Evolutionary conservation across 2,113 vertebrate species (phyloP), one percentile per base, ranked within the genome.

Genomic region (Xenus cinereus): DNA sequence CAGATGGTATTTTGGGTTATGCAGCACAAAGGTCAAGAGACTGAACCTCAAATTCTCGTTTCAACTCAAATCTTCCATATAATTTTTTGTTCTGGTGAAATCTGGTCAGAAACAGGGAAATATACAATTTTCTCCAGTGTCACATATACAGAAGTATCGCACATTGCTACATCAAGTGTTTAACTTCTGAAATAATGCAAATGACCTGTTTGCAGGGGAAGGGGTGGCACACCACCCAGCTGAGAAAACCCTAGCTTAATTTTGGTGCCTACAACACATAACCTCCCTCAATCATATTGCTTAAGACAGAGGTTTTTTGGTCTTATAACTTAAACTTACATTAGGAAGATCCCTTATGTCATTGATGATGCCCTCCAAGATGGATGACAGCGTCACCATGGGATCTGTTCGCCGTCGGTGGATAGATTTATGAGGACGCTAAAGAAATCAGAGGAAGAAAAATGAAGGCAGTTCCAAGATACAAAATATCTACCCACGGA

Each of bases 381-480:
- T 99, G 33, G 99, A 99, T 5, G 99, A 99, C 69, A 99, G 95
- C 0, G 99, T 99, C 90, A 99, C 99, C 99, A 99, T 99, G 71
- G 99, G 99, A 97, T 99, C 99, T 14, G 99, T 99, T 87, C 99
- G 98, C 56, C 99, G 98, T 17, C 99, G 99, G 93, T 99, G 99
- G 94, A 99, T 99, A 63, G 99, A 99, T 93, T 99, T 99, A 95
- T 99, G 99, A 83, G 99, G 99, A 90, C 99, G 99, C 99, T 99
- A 89, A 75, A 82, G 73, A 95, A 74, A 94, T 2, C 4, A 86
- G 53, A 96, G 80, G 78, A 16, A 95, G 63, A 87, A 96, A 95
- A 85, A n/a, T 56, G 32, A 79, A 57, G 14, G 24, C 22, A 39
- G 22, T 53, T 87, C 20, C 54, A 63, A 56, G 32, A 26, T 26